Conservation (phyloP, 2,113 vertebrate species). For the Sebastes fasciatus region DNA sequence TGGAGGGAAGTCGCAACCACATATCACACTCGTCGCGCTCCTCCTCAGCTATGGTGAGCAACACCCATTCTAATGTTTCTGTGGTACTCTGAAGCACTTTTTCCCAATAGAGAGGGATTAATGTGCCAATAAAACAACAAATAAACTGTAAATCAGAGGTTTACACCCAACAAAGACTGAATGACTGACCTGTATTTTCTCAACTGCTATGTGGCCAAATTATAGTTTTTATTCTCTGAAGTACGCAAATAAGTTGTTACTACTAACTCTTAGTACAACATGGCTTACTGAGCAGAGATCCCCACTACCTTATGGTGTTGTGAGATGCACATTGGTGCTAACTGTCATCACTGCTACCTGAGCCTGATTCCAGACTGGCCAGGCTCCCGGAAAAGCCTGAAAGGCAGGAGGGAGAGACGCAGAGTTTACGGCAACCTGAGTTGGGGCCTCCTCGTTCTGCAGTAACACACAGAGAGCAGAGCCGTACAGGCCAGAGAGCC, state of each 20-base stretch:
- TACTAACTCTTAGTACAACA: background rate
- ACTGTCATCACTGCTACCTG: conserved; percentile 25
- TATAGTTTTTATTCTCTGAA: background rate
- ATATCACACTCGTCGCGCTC: conserved; percentile 94
- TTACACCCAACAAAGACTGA: background rate
- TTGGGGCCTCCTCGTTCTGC: conserved; percentile 49
- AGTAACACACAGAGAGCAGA: conserved; percentile 48
- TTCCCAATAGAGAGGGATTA: background rate
- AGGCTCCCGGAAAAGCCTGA: conserved; percentile 28
- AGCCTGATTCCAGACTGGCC: conserved; percentile 24
- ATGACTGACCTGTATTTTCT: background rate
- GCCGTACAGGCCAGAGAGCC: conserved; percentile 50
- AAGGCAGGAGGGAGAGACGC: conserved; percentile 8
- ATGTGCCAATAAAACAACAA: background rate
- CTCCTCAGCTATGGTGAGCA: conserved; percentile 96
- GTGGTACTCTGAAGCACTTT: conserved; percentile 1
- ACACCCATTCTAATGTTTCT: background rate
- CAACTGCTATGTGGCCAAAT: background rate
- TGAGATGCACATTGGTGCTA: background rate
- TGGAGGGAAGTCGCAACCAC: conserved; percentile 92
- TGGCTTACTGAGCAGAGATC: background rate
- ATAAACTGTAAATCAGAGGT: background rate
- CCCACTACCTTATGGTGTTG: background rate
- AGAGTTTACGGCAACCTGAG: conserved; percentile 40
- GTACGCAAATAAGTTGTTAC: background rate